These are phyloP conservation scores for Brienomyrus longianalis DNA, from an alignment of 2,113 vertebrate genomes.

Conservation along the genomic window DNA sequence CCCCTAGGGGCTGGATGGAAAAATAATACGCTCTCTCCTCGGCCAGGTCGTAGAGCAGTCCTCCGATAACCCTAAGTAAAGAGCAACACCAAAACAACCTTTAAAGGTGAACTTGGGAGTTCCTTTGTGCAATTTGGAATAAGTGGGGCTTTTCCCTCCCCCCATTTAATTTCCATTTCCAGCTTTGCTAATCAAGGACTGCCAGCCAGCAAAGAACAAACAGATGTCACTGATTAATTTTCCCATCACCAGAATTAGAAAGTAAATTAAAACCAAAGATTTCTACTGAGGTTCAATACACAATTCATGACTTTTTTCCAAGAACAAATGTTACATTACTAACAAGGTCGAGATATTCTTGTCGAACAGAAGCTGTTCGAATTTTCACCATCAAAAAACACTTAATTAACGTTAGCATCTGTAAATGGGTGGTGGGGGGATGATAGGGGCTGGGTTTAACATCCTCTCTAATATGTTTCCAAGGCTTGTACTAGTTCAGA, in stretches of 20 bases:
- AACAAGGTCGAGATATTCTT: constrained; percentile 40
- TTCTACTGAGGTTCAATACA: constrained; percentile 41
- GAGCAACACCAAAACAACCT: background rate
- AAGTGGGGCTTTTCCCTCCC: constrained; percentile 17
- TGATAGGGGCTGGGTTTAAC: background rate
- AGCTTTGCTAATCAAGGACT: constrained; percentile 66
- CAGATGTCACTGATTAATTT: constrained; percentile 67
- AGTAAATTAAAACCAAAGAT: constrained; percentile 46
- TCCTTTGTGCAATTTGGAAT: constrained; percentile 28
- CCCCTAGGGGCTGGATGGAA: background rate
- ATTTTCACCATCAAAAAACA: constrained; percentile 30
- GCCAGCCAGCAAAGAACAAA: constrained; percentile 63
- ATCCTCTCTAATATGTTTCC: background rate
- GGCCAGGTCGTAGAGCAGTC: background rate
- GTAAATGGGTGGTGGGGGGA: background rate
- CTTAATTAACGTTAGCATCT: constrained; percentile 24
- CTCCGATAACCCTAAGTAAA: background rate
- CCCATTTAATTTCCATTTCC: constrained; percentile 35
- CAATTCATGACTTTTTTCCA: constrained; percentile 34
- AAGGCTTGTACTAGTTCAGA: background rate
- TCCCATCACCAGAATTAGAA: constrained; percentile 62
- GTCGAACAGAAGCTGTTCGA: constrained; percentile 28
- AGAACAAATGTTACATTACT: constrained; percentile 40
- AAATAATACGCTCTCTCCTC: background rate
- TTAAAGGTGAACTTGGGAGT: constrained; percentile 24